Base-by-base conservation (phyloP, 2,113 vertebrate genomes). In the Xyrauchen texanus region DNA sequence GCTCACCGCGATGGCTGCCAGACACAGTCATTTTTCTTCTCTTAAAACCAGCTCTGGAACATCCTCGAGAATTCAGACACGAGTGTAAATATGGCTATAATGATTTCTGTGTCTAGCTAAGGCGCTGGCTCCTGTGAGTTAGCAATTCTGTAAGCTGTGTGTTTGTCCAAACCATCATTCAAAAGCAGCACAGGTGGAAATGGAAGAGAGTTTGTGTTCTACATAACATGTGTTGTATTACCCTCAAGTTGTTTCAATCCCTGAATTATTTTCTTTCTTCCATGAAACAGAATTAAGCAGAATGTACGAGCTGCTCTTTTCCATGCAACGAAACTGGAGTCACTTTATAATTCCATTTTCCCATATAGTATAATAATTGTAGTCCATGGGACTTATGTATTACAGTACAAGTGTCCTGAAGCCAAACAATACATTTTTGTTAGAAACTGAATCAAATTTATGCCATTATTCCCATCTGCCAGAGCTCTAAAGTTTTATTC, bases 71-170 rank as follows among this genome's bases (percentile, higher is more conserved):
- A 83, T 80, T 86, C 79, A 84, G 70, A 82, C 80, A 82, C 82
- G 87, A 85, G 55, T 83, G 82, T 89, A 89, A 91, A 92, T 90
- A 92, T 92, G 91, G 83, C 83, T 84, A 84, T 87, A 89, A 89
- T 84, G 89, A 88, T 89, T 91, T 82, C 81, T 87, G 45, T 61
- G 42, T 80, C 77, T 84, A 80, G 82, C 73, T 89, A 85, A 76
- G 87, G 68, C 85, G 81, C 67, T 80, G 83, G 68, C 84, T 86
- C 85, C 87, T 87, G 87, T 87, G 89, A 87, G 84, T 86, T 81
- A 65, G 79, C 88, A 83, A 86, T 83, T 87, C 83, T 65, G 49
- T 65, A 45, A 61, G 51, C 74, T 76, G 60, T 66, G 49, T 55
- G 61, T 16, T n/a, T 11, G 34, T 46, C 7, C 0, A 7, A 8